phyloP scores from a whole-genome alignment of 2,113 vertebrate species.

The Thryonomys swinderianus region DNA sequence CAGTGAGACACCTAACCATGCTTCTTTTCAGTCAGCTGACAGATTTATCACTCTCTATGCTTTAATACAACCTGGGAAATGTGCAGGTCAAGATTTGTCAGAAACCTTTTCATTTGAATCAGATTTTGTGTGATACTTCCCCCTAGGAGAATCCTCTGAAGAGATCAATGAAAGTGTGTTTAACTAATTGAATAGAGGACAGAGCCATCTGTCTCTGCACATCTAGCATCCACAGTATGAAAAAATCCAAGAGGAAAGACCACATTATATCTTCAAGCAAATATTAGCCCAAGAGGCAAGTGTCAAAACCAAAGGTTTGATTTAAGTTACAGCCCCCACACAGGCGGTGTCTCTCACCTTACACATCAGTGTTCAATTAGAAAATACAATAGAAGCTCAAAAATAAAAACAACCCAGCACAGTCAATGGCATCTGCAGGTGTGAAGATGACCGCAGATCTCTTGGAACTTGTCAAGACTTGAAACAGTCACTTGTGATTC shows the following conservation, averaged over 20 bases:
- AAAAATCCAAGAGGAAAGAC: background rate
- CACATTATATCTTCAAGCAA: background rate
- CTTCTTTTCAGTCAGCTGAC: background rate
- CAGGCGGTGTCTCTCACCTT: background rate
- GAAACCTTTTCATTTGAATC: background rate
- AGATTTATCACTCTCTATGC: background rate
- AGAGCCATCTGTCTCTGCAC: background rate
- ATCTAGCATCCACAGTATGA: background rate
- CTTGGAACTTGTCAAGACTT: background rate
- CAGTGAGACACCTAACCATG: background rate
- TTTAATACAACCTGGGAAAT: background rate
- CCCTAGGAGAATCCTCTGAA: background rate
- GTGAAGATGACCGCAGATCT: background rate
- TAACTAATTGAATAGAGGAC: background rate
- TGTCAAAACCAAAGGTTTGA: background rate
- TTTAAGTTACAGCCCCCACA: background rate
- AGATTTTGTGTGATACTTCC: background rate
- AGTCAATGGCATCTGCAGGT: background rate
- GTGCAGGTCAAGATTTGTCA: background rate
- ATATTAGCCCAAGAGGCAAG: background rate
- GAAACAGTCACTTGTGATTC: background rate
- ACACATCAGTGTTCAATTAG: background rate
- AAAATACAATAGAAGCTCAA: background rate
- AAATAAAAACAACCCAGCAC: background rate
- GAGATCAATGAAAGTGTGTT: slow-evolving; percentile 44